Conservation (phyloP, 1,140 invertebrate species). For the Listronotus bonariensis region DNA sequence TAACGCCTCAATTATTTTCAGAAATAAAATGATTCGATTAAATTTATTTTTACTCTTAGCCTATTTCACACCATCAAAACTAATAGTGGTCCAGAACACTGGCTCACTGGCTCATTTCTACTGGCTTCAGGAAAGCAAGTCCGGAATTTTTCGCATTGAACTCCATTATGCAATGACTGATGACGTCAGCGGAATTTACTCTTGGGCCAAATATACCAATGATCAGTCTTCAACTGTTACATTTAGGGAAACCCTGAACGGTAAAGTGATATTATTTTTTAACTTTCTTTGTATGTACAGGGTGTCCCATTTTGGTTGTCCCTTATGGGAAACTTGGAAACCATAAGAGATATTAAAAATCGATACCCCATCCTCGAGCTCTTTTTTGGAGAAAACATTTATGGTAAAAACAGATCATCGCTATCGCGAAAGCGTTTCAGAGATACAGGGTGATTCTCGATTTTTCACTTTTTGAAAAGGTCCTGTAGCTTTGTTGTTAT, state of each 20-base stretch:
- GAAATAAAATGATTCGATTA: background rate
- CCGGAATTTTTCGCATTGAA: slow-evolving; percentile 7
- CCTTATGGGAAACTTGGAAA: too few species aligned
- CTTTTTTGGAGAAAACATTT: too few species aligned
- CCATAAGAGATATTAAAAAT: too few species aligned
- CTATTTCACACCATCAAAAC: background rate
- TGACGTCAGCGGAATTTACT: slow-evolving; percentile 21
- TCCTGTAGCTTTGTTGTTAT: too few species aligned
- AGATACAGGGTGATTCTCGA: too few species aligned
- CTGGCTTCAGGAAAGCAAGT: slow-evolving; percentile 10
- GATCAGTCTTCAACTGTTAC: slow-evolving; percentile 1
- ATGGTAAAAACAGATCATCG: too few species aligned
- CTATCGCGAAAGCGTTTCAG: too few species aligned
- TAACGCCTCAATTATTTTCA: background rate
- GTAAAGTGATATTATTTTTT: too few species aligned
- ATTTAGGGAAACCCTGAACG: slow-evolving; percentile 20
- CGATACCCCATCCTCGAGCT: too few species aligned
- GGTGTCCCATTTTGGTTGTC: too few species aligned
- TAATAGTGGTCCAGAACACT: slow-evolving; percentile 10
- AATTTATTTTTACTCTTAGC: slow-evolving; percentile 1
- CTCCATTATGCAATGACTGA: slow-evolving; percentile 20
- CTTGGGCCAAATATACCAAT: slow-evolving; percentile 24
- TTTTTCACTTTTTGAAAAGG: too few species aligned
- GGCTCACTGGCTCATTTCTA: slow-evolving; percentile 17
- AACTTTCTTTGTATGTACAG: too few species aligned